Base-by-base conservation (phyloP, 1,140 invertebrate genomes). In the Manduca sexta region DNA sequence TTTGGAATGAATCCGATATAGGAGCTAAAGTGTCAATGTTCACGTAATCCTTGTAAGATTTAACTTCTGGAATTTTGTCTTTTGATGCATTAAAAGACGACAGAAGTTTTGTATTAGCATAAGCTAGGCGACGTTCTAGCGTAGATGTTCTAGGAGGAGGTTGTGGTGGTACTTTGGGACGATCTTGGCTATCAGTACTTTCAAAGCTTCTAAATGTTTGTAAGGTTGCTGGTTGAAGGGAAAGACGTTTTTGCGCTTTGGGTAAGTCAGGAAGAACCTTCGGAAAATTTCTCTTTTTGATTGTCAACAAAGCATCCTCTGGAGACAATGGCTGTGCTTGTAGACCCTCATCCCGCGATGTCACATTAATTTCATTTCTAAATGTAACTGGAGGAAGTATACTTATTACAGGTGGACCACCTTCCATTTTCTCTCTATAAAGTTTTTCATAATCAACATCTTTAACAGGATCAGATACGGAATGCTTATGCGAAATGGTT, bases 231-330 rank as follows among this genome's bases (percentile, higher is more conserved):
- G 84, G 84, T 53, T 89, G 89, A 50, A 90, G 70, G 4, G 87
- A 89, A 14, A 88, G 65, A n/a, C 88, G 64, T 60, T 89, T 90
- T 59, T 88, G 84, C 2, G 74, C 61, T 49, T 82, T 85, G 15
- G 90, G 90, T 56, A 90, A 88, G 72, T 93, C 93, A 13, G 93
- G 94, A 17, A 95, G 67, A 4, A 95, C 93, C 88, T 94, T 95
- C 0, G 93, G 94, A 70, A 92, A 94, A 64, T 94, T 94, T 52
- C 92, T 86, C 48, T 91, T 86, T 73, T 92, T 92, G 18, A 95
- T 92, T 4, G 90, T 91, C 40, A 88, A 86, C 31, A 95, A 76
- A 1, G 93, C 89, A 64, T 94, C 92, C 60, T 92, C 92, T 3
- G 91, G 88, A 7, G 88, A 90, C 10, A 91, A 59, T 11, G 79